Evolutionary conservation across 2,113 vertebrate species (phyloP).

Genomic region (Sceloporus undulatus): DNA sequence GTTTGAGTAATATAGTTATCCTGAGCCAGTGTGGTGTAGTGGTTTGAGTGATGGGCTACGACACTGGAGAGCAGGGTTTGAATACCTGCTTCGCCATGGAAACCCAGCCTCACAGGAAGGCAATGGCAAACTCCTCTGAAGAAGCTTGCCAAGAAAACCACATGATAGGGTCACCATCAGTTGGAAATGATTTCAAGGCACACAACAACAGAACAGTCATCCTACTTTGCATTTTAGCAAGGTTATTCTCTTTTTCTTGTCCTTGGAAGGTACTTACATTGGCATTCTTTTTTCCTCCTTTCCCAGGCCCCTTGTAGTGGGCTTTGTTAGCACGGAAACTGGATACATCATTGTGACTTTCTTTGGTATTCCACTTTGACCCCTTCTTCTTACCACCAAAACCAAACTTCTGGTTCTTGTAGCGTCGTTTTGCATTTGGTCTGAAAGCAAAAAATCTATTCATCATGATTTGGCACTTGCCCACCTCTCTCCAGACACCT

Average conservation of each 20-base stretch:
- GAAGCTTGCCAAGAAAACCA: no score
- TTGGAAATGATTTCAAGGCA: no score
- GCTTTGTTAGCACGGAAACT: constrained; percentile 87
- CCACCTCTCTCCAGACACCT: background rate
- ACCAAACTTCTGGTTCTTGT: constrained; percentile 95
- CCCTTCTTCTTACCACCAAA: constrained; percentile 97
- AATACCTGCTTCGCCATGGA: no score
- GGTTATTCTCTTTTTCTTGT: background rate
- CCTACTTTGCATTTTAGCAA: no score
- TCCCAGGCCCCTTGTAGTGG: constrained; percentile 81
- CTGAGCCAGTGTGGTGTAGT: no score
- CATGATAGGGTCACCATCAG: no score
- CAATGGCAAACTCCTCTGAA: no score
- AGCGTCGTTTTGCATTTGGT: constrained; percentile 89
- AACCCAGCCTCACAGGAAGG: no score
- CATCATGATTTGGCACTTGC: background rate
- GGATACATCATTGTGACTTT: constrained; percentile 92
- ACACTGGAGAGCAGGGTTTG: no score
- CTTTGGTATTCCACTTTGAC: constrained; percentile 95
- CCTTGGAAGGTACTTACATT: constrained; percentile 75
- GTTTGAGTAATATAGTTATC: no score
- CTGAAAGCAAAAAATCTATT: constrained; percentile 71
- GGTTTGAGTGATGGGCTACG: no score
- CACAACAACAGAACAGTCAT: no score
- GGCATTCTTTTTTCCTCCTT: constrained; percentile 77